Evolutionary conservation across 1,140 invertebrate genomes (phyloP), one percentile per base, ranked within the genome.

Genomic region (Drosophila kikkawai): DNA sequence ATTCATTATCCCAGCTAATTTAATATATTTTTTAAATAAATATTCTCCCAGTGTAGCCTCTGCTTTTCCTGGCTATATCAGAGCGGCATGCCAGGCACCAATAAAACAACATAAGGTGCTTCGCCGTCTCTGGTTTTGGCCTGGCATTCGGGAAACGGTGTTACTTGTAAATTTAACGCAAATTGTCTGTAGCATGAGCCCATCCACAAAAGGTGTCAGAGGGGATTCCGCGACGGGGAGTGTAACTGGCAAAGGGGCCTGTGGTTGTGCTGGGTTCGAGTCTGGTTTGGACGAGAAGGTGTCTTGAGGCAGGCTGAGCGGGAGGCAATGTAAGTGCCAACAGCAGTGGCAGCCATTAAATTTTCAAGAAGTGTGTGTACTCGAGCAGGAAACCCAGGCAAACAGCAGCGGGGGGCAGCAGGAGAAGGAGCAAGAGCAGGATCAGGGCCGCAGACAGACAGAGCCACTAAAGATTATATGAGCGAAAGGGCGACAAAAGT

Each of bases 121-220:
- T 13, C 39, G 29, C 15, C 66, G 53, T 48, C 59, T 64, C 56
- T 56, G 73, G 71, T 75, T 74, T 55, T 57, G 65, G 64, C 70
- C 64, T 75, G 75, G 65, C 56, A 86, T 86, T 86, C 73, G 82
- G 70, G 51, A 71, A 83, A 45, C 80, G 73, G 48, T 76, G 67
- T 80, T 83, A 79, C 81, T 90, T 88, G 81, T 88, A 85, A 88
- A 88, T 90, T 90, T 88, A 85, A 88, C 85, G 85, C 75, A 88
- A 88, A 88, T 90, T 90, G 85, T 90, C 84, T 87, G 84, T 84
- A 87, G 88, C 84, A 90, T 81, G 81, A 90, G 84, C 78, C 70
- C 65, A 53, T 70, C 66, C 80, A 65, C 61, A 44, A 68, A 66
- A 75, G 84, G 80, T 80, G 80, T 63, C 57, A n/a, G 15, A 36